Percentiles rank a stretch among this genome's conserved stretches.
These are phyloP conservation scores for Trichonephila inaurata DNA, from an alignment of 1,140 invertebrate genomes.

Conservation along the genomic window DNA sequence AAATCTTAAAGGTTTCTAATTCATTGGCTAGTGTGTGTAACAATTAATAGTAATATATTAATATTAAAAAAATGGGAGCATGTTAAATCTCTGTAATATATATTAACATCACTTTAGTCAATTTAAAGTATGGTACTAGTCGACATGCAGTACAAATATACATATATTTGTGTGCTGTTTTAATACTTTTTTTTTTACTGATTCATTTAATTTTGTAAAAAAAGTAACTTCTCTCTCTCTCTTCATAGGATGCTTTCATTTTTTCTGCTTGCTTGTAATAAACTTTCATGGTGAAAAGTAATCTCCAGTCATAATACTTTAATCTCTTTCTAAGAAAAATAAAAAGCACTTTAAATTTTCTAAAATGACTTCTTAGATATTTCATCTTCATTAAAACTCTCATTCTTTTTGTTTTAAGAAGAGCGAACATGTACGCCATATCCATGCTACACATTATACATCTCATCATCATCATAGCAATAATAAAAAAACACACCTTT, in stretches of 20 bases:
- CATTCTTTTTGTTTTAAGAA: background rate
- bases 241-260: background rate
- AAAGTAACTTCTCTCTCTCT: too few species aligned
- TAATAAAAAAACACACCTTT: background rate
- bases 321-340: background rate
- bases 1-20: too few species aligned
- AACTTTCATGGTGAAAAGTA: background rate
- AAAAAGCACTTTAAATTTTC: background rate
- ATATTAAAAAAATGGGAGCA: too few species aligned
- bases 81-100: too few species aligned
- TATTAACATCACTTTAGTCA: too few species aligned
- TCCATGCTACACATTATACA: background rate
- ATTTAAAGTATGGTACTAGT: too few species aligned
- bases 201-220: too few species aligned
- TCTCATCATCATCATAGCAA: background rate
- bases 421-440: background rate
- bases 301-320: background rate
- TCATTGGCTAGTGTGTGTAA: too few species aligned
- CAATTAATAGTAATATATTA: too few species aligned
- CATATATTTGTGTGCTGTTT: too few species aligned
- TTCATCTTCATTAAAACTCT: constrained; percentile 28
- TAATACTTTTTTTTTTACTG: too few species aligned
- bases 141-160: too few species aligned
- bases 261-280: background rate
- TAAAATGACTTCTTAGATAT: background rate